Percentiles rank a stretch among this genome's conserved stretches.
Conservation (phyloP, 1,140 invertebrate genomes). For the Anthonomus grandis region DNA sequence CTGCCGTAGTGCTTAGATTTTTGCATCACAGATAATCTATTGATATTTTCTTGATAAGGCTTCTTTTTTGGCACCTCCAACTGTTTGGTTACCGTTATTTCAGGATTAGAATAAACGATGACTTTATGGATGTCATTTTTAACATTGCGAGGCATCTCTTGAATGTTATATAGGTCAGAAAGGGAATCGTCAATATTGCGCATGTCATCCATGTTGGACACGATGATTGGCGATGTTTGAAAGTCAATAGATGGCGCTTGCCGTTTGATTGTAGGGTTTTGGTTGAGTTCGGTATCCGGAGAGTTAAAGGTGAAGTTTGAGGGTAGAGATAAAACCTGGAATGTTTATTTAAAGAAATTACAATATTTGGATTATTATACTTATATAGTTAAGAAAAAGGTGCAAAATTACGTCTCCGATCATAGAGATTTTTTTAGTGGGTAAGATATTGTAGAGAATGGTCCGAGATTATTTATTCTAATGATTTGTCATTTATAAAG, state of each 20-base stretch:
- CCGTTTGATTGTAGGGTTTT: constrained; percentile 26
- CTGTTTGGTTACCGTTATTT: constrained; percentile 17
- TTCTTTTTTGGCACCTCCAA: constrained; percentile 28
- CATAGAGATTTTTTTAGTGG: too few relatives aligned
- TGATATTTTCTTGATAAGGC: constrained; percentile 21
- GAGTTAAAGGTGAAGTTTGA: constrained; percentile 69
- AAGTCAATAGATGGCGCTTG: constrained; percentile 33
- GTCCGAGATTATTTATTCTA: too few relatives aligned
- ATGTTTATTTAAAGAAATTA: too few relatives aligned
- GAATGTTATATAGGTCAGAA: constrained; percentile 45
- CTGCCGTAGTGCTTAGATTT: constrained; percentile 47
- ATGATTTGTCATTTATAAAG: too few relatives aligned
- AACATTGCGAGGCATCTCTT: constrained; percentile 22
- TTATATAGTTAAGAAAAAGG: too few relatives aligned
- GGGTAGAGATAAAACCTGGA: constrained; percentile 62
- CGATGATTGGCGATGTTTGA: constrained; percentile 41
- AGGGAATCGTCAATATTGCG: constrained; percentile 45
- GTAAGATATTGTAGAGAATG: too few relatives aligned
- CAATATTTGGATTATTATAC: too few relatives aligned
- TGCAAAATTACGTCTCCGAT: too few relatives aligned
- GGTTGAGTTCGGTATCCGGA: constrained; percentile 46
- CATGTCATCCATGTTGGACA: constrained; percentile 41
- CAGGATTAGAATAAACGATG: constrained; percentile 9
- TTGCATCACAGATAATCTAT: constrained; percentile 36
- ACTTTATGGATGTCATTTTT: constrained; percentile 10